Percentiles rank a stretch among this genome's conserved stretches.
These are phyloP conservation scores for Notothenia coriiceps DNA, from an alignment of 2,113 vertebrate genomes.

Conservation along the genomic window DNA sequence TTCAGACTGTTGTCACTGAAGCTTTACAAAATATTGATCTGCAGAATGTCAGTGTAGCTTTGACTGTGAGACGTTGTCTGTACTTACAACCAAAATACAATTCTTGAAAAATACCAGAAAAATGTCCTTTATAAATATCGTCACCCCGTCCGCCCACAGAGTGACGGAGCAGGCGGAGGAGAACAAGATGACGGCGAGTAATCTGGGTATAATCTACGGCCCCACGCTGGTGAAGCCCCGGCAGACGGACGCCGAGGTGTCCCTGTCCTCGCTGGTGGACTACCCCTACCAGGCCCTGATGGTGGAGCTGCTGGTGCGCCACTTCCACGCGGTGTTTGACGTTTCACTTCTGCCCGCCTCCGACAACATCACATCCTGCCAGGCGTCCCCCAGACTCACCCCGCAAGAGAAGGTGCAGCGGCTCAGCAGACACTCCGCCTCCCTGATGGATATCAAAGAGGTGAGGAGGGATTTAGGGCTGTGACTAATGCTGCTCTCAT, in stretches of 20 bases:
- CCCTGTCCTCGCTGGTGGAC: slow-evolving; percentile 95
- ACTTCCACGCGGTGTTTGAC: slow-evolving; percentile 91
- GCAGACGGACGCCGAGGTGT: slow-evolving; percentile 91
- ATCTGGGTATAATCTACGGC: slow-evolving; percentile 97
- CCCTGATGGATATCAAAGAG: slow-evolving; percentile 89
- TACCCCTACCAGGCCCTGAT: slow-evolving; percentile 95
- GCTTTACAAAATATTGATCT: neutral
- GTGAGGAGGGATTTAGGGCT: slow-evolving; percentile 72
- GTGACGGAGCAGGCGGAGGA: slow-evolving; percentile 92
- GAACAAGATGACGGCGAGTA: slow-evolving; percentile 98
- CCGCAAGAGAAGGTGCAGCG: slow-evolving; percentile 85
- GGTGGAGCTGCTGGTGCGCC: slow-evolving; percentile 92
- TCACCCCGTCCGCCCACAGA: slow-evolving; percentile 75
- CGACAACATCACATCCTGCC: slow-evolving; percentile 69
- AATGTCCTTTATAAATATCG: neutral
- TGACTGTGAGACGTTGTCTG: neutral
- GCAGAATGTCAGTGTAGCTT: neutral
- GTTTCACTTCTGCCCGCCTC: slow-evolving; percentile 55
- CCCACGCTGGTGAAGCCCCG: slow-evolving; percentile 93
- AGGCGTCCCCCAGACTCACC: slow-evolving; percentile 72
- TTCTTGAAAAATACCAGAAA: neutral
- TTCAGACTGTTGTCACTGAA: neutral
- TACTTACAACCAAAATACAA: neutral
- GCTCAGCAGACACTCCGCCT: slow-evolving; percentile 85
- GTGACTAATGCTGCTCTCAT: neutral